Conservation (phyloP, 2,797 vertebrate genomes). For the Jordanella pulchra region DNA sequence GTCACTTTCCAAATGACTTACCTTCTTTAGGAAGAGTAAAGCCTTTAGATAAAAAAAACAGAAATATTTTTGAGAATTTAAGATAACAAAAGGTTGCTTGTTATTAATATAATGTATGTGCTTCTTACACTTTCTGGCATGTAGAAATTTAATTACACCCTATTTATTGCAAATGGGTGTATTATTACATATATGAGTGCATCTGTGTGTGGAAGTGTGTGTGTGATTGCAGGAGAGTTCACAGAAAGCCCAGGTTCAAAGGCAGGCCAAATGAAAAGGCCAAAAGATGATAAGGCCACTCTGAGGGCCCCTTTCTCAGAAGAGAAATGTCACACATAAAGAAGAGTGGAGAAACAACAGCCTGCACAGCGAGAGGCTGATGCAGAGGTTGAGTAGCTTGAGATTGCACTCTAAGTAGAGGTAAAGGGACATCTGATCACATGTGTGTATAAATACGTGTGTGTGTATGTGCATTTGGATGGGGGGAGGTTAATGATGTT, state of each 20-base stretch:
- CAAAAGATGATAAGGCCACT: constrained; percentile 81
- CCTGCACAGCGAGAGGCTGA: constrained; percentile 68
- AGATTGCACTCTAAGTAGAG: constrained; percentile 81
- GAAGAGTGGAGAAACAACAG: constrained; percentile 81
- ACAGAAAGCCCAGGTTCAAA: constrained; percentile 78
- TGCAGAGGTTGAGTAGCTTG: constrained; percentile 80
- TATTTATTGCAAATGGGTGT: constrained; percentile 47
- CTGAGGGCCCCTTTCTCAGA: constrained; percentile 67
- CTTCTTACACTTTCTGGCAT: constrained; percentile 5
- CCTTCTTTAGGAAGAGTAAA: no score
- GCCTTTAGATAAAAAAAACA: no score
- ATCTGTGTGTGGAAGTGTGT: constrained; percentile 28
- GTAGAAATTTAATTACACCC: constrained; percentile 39
- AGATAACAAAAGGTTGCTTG: constrained; percentile 21
- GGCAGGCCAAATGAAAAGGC: constrained; percentile 77
- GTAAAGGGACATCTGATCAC: constrained; percentile 78
- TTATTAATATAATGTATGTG: constrained; percentile 20
- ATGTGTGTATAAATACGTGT: constrained; percentile 23
- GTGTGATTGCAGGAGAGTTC: constrained; percentile 40
- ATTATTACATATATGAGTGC: constrained; percentile 50
- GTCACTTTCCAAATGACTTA: no score
- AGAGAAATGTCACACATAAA: constrained; percentile 76
- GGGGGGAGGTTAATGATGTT: constrained; percentile 74
- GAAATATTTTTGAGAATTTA: no score
- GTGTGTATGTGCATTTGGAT: constrained; percentile 37